These are phyloP conservation scores for Phylloscopus trochiloides DNA, from an alignment of 2,113 vertebrate species.

Conservation along the genomic window DNA sequence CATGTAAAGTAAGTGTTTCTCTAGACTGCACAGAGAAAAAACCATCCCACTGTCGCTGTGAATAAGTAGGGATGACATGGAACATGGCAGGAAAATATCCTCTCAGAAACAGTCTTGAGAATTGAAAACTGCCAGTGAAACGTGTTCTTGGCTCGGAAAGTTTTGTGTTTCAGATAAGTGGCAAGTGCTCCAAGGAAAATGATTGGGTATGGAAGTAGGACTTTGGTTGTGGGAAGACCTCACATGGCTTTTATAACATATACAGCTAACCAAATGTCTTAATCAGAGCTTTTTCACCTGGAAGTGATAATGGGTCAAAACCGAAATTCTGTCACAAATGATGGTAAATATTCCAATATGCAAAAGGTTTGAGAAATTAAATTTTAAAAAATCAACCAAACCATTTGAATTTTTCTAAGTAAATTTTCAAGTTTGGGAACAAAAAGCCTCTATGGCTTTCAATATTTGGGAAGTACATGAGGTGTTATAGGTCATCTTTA, in stretches of 20 bases:
- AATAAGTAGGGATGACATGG: background rate
- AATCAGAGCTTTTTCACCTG: background rate
- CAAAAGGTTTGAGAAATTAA: background rate
- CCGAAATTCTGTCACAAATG: background rate
- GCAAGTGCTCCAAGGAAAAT: background rate
- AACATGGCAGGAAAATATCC: background rate
- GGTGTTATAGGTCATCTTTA: background rate
- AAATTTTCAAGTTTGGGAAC: background rate
- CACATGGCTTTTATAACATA: background rate
- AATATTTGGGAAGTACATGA: background rate
- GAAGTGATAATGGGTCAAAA: background rate
- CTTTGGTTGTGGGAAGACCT: background rate
- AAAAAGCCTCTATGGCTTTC: background rate
- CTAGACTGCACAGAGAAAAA: background rate
- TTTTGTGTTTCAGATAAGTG: background rate
- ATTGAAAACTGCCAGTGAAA: background rate
- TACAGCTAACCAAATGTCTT: background rate
- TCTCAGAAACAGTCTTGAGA: background rate
- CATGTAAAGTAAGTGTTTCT: background rate
- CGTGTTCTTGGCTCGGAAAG: background rate
- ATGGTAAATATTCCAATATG: background rate
- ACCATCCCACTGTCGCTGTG: background rate
- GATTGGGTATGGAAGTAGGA: background rate
- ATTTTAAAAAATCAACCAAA: rapidly evolving
- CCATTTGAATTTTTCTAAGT: background rate